Evolutionary conservation across 2,113 vertebrate species (phyloP), one percentile per base, ranked within the genome.

Genomic region (Muscicapa adusta): DNA sequence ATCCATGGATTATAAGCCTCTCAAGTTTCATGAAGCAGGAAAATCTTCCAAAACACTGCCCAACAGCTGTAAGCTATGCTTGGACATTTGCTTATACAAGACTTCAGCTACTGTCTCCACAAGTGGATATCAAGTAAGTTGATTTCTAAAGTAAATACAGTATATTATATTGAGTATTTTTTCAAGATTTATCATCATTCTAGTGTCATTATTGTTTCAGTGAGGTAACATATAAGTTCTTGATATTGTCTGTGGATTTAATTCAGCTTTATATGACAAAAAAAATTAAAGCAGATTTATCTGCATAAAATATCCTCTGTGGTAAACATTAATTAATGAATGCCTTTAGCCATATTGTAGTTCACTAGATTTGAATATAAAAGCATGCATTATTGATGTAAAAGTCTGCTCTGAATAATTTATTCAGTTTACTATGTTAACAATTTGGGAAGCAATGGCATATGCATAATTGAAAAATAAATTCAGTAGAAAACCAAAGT

Each of bases 1-100:
- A 99, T 97, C 99, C 99, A 9, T 99, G 99, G 99, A 99, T 99
- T 97, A 99, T 99, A 98, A 99, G 99, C 97, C 98, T 99, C 87
- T 99, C 99, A 91, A 99, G 99, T 98, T 99, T 99, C 97, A 98
- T 99, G 98, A 99, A 99, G 79, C 99, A 99, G 96, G 99, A 99
- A 97, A 97, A 99, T 95, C 98, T 99, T 87, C 99, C 99, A 87
- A 99, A 99, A 92, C 99, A 99, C 97, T 99, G 99, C 88, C 98
- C 99, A 51, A 98, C 99, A 22, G 98, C 99, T 43, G 97, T 99
- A 95, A 99, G 98, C 98, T 99, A 99, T 50, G 99, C 99, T 96
- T 99, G 99, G 99, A 98, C 99, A 42, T 99, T 99, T 95, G 99
- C 99, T 60, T 99, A 99, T 93, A 99, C 99, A 9, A 98, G 99